Conservation (phyloP, 2,888 invertebrate species). For the Piscicola geometra region DNA sequence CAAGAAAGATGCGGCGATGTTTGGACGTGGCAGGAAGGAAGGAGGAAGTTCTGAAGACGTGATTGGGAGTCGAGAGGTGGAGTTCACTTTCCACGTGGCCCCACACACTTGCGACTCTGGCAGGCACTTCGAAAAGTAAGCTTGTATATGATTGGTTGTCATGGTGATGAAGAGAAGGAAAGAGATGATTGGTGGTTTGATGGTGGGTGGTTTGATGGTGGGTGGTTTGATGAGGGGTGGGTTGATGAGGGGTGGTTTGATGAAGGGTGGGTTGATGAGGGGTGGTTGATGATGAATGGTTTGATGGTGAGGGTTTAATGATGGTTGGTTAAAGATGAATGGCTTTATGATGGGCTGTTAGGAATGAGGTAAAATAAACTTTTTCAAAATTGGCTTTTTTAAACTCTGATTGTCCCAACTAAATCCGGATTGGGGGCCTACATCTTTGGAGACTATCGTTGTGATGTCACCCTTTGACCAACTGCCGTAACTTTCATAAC, state of each 20-base stretch:
- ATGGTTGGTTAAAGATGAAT: too few relatives aligned
- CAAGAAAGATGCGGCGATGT: not conserved
- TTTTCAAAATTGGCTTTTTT: too few relatives aligned
- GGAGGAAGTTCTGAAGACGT: too few relatives aligned
- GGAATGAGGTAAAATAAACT: too few relatives aligned
- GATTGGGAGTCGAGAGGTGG: not conserved
- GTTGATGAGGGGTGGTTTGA: not conserved
- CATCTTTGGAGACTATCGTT: too few relatives aligned
- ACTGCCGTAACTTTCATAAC: too few relatives aligned
- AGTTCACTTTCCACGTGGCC: slow-evolving; percentile 13
- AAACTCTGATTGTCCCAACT: too few relatives aligned
- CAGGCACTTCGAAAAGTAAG: slow-evolving; percentile 29
- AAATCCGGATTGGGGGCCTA: too few relatives aligned
- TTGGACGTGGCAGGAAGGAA: not conserved
- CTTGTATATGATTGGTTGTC: not conserved
- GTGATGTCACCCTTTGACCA: too few relatives aligned
- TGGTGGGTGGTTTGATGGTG: not conserved
- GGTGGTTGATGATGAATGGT: not conserved
- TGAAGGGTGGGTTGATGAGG: not conserved
- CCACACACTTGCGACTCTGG: slow-evolving; percentile 25
- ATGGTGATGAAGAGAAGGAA: slow-evolving; percentile 6
- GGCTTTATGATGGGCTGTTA: too few relatives aligned
- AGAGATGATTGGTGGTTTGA: not conserved
- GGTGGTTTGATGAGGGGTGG: not conserved
- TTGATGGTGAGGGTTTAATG: too few relatives aligned